Conservation (phyloP, 2,888 invertebrate genomes). For the Drosophila buzzatii region DNA sequence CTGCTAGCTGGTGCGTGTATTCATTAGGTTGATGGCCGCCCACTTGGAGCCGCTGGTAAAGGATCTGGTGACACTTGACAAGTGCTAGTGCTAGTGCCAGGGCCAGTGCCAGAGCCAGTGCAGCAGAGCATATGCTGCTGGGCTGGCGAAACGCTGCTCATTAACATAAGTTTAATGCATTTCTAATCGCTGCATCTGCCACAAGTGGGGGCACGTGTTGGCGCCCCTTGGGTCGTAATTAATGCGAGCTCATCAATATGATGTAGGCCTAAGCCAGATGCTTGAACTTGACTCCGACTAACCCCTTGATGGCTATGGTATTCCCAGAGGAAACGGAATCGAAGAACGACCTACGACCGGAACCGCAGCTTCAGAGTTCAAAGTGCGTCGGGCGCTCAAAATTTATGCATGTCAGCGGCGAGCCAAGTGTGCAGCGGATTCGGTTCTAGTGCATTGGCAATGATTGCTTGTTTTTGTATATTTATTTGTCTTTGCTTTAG, state of each 20-base stretch:
- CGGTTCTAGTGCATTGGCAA: conserved; percentile 81
- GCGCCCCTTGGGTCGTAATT: conserved; percentile 64
- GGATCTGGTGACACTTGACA: conserved; percentile 78
- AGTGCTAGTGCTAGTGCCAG: conserved; percentile 76
- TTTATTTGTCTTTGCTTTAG: conserved; percentile 19
- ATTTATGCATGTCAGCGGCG: conserved; percentile 80
- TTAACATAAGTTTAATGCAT: conserved; percentile 83
- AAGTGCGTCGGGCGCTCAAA: conserved; percentile 37
- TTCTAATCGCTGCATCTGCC: conserved; percentile 79
- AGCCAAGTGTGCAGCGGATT: conserved; percentile 26
- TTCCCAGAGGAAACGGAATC: conserved; percentile 47
- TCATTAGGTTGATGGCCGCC: conserved; percentile 51
- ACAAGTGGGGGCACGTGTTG: conserved; percentile 70
- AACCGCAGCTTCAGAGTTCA: conserved; percentile 41
- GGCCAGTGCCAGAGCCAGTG: conserved; percentile 64
- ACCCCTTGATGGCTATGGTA: conserved; percentile 52
- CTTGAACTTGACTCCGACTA: conserved; percentile 25
- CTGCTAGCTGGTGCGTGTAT: conserved; percentile 49
- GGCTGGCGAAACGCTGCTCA: conserved; percentile 51
- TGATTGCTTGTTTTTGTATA: conserved; percentile 78
- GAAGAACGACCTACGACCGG: conserved; percentile 43
- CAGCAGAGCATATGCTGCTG: conserved; percentile 6
- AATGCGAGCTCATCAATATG: conserved; percentile 71
- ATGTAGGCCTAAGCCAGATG: conserved; percentile 2
- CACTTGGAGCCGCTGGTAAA: conserved; percentile 44